These are phyloP conservation scores for Drosophila micromelanica DNA, from an alignment of 1,140 invertebrate genomes.

Conservation along the genomic window DNA sequence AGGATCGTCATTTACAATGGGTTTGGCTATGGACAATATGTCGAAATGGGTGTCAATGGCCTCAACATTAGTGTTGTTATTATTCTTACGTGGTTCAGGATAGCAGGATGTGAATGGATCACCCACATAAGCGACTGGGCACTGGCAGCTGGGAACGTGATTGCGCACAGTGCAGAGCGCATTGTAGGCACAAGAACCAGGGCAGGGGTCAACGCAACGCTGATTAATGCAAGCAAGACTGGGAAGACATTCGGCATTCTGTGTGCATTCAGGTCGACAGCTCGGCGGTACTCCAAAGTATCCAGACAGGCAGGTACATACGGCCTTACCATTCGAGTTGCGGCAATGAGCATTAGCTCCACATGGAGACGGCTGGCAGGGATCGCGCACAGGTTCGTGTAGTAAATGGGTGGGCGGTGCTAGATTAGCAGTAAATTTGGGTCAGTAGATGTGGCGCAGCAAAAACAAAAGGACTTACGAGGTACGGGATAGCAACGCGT, in stretches of 20 bases:
- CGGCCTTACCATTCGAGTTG: slow-evolving; percentile 52
- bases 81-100: slow-evolving; percentile 84
- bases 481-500: slow-evolving; percentile 86
- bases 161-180: slow-evolving; percentile 88
- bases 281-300: slow-evolving; percentile 86
- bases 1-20: slow-evolving; percentile 68
- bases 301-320: slow-evolving; percentile 86
- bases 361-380: slow-evolving; percentile 85
- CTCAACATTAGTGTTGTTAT: slow-evolving; percentile 50
- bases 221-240: slow-evolving; percentile 86
- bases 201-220: slow-evolving; percentile 87
- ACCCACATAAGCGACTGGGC: slow-evolving; percentile 88
- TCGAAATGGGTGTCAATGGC: not conserved
- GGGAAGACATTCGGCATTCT: slow-evolving; percentile 86
- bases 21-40: slow-evolving; percentile 69
- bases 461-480: slow-evolving; percentile 84
- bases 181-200: slow-evolving; percentile 87
- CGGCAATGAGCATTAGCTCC: slow-evolving; percentile 70
- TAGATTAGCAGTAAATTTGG: slow-evolving; percentile 28
- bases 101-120: slow-evolving; percentile 86
- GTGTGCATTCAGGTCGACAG: slow-evolving; percentile 87
- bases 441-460: not conserved
- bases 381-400: slow-evolving; percentile 84
- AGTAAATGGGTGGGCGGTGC: slow-evolving; percentile 86
- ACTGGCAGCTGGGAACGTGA: slow-evolving; percentile 88